Base-by-base conservation (phyloP, 1,140 invertebrate species). In the Drosophila pandora region DNA sequence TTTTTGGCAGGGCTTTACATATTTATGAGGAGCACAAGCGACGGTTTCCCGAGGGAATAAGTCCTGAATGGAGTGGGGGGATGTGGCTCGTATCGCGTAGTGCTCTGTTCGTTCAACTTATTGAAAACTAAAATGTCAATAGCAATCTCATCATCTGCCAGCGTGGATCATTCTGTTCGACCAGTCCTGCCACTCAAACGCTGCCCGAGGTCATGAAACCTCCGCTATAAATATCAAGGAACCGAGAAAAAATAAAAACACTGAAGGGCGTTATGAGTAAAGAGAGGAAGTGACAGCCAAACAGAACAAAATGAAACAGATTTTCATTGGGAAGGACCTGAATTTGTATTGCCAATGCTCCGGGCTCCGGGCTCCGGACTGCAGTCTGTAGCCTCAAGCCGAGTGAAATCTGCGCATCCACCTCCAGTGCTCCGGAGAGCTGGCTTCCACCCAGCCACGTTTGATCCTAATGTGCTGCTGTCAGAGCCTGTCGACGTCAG, bases 51-150 rank as follows among this genome's bases (percentile, higher is more conserved):
- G 10, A 64, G 63, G 28, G 49, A 13, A 56, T 30, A 21, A 30
- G 23, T 68, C n/a, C 6, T 7, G 13, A 49, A 2, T 13, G 17
- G n/a, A 3, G 4, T 47, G 17, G 3, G 3, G 8, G 2, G 23
- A 22, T 37, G 6, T 7, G 2, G 17, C 17, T 17, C 12, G 25
- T n/a, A 23, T 22, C 48, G 17, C 28, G 23, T 12, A n/a, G 49
- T 34, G n/a, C 62, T 32, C 39, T 23, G 32, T n/a, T 53, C 61
- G 48, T 62, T 58, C 80, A 64, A 65, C 78, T 87, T 88, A 87
- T 88, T 87, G 83, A 88, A 85, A 87, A 82, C 82, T 87, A 76
- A 82, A 82, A 82, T 82, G 82, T 87, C 82, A 87, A 82, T 76
- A 65, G 78, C 70, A 75, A 87, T 87, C 78, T 79, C 55, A 88